Percentiles rank a stretch among this genome's conserved stretches.
phyloP scores from a whole-genome alignment of 1,140 invertebrate species.

The Hypsibius dujardini region DNA sequence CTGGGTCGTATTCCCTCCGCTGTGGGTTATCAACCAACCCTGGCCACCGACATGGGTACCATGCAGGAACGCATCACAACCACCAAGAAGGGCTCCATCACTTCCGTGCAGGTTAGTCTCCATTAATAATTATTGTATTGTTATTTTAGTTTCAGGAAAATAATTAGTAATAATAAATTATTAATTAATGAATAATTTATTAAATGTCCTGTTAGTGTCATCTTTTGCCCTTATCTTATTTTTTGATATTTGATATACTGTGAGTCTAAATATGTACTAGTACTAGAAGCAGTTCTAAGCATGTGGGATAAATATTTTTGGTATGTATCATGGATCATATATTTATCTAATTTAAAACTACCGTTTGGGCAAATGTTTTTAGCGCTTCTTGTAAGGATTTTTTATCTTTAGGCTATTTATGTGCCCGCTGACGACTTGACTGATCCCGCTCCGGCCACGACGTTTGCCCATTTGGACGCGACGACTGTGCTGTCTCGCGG shows the following conservation, averaged over 20 bases:
- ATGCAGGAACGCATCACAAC: constrained; percentile 99
- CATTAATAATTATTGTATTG: not conserved
- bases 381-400: too few relatives aligned
- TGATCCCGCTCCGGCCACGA: constrained; percentile 93
- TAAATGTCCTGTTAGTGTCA: constrained; percentile 5
- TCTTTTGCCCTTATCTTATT: constrained; percentile 7
- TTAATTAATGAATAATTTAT: not conserved
- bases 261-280: too few relatives aligned
- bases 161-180: not conserved
- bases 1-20: constrained; percentile 97
- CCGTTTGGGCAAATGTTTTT: too few relatives aligned
- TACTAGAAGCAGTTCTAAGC: too few relatives aligned
- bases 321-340: too few relatives aligned
- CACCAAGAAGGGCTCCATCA: constrained; percentile 96
- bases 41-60: constrained; percentile 97
- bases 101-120: constrained; percentile 62
- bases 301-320: too few relatives aligned
- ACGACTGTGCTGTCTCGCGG: constrained; percentile 95
- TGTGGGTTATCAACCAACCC: constrained; percentile 92
- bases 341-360: too few relatives aligned
- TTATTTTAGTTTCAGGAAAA: not conserved
- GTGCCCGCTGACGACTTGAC: constrained; percentile 97
- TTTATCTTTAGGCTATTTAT: constrained; percentile 58
- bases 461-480: constrained; percentile 96
- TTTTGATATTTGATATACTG: constrained; percentile 3